Evolutionary conservation across 2,888 invertebrate species (phyloP).

Genomic region (Molanna angustata): DNA sequence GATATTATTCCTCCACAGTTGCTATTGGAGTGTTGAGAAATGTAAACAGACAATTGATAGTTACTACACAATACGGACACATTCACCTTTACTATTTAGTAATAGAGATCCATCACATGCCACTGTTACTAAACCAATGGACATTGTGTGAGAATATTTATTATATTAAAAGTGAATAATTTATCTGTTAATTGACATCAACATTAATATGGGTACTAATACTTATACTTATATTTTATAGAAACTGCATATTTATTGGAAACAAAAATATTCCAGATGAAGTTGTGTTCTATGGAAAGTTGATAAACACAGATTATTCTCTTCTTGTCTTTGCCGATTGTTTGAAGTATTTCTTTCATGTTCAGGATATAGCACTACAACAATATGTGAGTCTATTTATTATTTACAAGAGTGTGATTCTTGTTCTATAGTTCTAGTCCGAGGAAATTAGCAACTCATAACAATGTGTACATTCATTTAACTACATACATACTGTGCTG

Average conservation of each 20-base stretch:
- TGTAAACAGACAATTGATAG: slow-evolving; percentile 61
- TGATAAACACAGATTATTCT: slow-evolving; percentile 50
- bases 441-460: not conserved
- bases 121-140: slow-evolving; percentile 46
- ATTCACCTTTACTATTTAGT: slow-evolving; percentile 58
- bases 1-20: slow-evolving; percentile 61
- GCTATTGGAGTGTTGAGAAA: slow-evolving; percentile 58
- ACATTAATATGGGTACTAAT: not conserved
- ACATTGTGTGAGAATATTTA: slow-evolving; percentile 45
- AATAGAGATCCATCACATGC: slow-evolving; percentile 48
- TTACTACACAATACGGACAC: slow-evolving; percentile 58
- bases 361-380: slow-evolving; percentile 14
- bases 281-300: slow-evolving; percentile 44
- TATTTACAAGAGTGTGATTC: not conserved
- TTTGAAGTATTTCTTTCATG: slow-evolving; percentile 43
- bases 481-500: not conserved
- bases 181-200: not conserved
- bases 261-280: too few relatives aligned
- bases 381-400: slow-evolving; percentile 11
- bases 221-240: not conserved
- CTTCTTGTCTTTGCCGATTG: slow-evolving; percentile 50
- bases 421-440: not conserved
- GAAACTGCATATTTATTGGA: too few relatives aligned
- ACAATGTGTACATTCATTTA: not conserved
- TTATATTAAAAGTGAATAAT: too few relatives aligned